Conservation (phyloP, 2,797 vertebrate species). For the Bucorvus abyssinicus region DNA sequence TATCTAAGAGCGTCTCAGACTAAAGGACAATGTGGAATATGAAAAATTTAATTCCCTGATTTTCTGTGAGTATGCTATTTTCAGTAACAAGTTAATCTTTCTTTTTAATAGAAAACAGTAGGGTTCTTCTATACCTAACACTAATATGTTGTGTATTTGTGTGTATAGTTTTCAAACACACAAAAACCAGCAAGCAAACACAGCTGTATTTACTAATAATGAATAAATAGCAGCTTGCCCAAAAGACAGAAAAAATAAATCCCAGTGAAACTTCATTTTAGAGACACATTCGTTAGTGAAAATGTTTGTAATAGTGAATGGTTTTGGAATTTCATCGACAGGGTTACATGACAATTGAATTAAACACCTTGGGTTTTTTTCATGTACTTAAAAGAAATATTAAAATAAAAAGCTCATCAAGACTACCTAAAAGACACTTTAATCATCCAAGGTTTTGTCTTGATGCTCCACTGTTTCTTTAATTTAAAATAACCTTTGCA, state of each 20-base stretch:
- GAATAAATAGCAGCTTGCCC: slow-evolving; percentile 13
- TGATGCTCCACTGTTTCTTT: background rate
- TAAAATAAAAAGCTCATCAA: background rate
- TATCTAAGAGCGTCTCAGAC: background rate
- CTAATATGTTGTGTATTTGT: background rate
- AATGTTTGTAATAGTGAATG: background rate
- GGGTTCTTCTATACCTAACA: background rate
- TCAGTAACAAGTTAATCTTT: background rate
- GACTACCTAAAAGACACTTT: background rate
- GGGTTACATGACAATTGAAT: background rate
- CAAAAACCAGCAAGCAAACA: background rate
- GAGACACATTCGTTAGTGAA: background rate
- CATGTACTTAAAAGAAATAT: background rate
- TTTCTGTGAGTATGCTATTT: background rate
- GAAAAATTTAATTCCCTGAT: background rate
- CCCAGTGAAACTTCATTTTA: background rate
- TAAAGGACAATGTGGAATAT: background rate
- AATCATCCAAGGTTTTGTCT: background rate
- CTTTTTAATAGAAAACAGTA: background rate
- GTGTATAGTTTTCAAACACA: background rate
- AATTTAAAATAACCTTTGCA: background rate
- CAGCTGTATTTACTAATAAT: slow-evolving; percentile 30
- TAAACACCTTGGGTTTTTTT: background rate
- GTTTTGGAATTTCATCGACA: background rate
- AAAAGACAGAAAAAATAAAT: background rate